phyloP scores from a whole-genome alignment of 2,113 vertebrate genomes.

The Pelvicachromis taeniatus region DNA sequence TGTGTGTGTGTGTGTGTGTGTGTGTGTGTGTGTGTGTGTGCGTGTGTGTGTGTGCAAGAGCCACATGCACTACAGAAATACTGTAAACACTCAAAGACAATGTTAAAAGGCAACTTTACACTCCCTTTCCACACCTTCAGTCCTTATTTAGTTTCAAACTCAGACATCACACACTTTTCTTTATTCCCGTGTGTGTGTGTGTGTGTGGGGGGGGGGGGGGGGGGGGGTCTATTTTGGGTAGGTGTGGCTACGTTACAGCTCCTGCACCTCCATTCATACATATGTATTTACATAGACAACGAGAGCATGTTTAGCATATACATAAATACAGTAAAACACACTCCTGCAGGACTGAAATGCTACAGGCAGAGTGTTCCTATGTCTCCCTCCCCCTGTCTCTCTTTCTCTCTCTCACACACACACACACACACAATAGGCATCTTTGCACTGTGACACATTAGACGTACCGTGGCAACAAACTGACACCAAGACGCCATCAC shows the following conservation, averaged over 20 bases:
- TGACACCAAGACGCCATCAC: neutral
- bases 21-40: neutral
- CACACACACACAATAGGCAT: neutral
- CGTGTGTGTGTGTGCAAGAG: neutral
- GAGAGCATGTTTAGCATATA: neutral
- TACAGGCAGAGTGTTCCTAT: neutral
- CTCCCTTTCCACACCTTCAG: neutral
- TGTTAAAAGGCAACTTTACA: neutral
- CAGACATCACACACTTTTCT: neutral
- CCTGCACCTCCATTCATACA: neutral
- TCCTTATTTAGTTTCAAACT: neutral
- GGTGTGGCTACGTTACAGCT: neutral
- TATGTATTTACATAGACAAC: neutral
- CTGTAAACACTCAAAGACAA: neutral
- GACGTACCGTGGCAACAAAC: neutral
- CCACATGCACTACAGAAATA: neutral
- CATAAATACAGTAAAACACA: neutral
- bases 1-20: neutral
- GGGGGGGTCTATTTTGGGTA: neutral
- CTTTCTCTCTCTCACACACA: too few species aligned
- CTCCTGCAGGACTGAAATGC: neutral
- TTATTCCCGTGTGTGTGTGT: neutral
- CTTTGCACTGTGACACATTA: neutral
- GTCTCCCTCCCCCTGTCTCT: rapidly evolving
- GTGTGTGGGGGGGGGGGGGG: too few species aligned